Base-by-base conservation (phyloP, 2,797 vertebrate species). In the Crocodylus rhombifer region DNA sequence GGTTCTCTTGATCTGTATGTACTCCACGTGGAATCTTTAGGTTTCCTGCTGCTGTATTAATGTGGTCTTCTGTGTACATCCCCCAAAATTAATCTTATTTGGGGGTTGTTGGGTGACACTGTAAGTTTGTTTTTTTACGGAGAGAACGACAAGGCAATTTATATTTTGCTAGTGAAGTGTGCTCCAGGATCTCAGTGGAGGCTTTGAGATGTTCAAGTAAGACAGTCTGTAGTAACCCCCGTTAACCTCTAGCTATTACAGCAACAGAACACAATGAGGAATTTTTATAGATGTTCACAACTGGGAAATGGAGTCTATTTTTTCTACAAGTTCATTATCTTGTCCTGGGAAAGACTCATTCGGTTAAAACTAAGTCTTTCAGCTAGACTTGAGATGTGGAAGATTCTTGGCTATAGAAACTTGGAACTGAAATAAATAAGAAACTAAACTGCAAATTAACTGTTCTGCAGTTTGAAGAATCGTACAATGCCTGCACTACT, bases 11-110 rank as follows among this genome's bases (percentile, higher is more conserved):
- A 11, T 73, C 73, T 79, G 81, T 28, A 65, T 84, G 82, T 87
- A 42, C 87, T 93, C 88, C 56, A 64, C 36, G 64, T 5, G 62
- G 21, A n/a, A 14, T 18, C 13, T 88, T 94, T 62, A 85, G 56
- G 26, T 86, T 93, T 84, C 26, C 75, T 90, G 23, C 36, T 62
- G 89, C 87, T 65, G 77, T 86, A 82, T 91, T 92, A 80, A 87
- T 2, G 1, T 58, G 84, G 36, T 8, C 77, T 92, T 93, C 88
- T 26, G 25, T 80, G 88, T 94, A 18, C 71, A 65, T 86, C 1
- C 2, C 7, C 20, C 91, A 56, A 94, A 91, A 84, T 91, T 7
- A 82, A 74, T 91, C 74, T 60, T 89, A 5, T 88, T 83, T 87
- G 65, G 62, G 42, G 93, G 14, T 77, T 94, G 79, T 1, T 42